phyloP scores from a whole-genome alignment of 1,140 invertebrate genomes.

The Chionoecetes opilio region DNA sequence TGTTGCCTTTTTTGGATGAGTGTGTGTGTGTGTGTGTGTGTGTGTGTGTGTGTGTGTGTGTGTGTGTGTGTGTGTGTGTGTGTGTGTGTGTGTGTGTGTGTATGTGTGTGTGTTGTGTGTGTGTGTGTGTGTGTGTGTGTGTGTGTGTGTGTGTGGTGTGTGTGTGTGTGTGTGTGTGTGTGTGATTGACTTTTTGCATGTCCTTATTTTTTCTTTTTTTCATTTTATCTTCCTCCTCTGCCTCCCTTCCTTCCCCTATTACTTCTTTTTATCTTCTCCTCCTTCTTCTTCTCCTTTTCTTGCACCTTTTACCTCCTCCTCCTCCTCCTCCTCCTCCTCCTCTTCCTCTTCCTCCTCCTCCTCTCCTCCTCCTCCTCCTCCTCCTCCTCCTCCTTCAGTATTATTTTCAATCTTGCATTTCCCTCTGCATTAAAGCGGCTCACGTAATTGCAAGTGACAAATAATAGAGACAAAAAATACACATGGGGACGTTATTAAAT shows the following conservation, averaged over 20 bases:
- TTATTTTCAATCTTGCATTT: slow-evolving; percentile 30
- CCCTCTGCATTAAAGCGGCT: background rate
- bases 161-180: too few species aligned
- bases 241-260: background rate
- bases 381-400: background rate
- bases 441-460: background rate
- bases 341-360: background rate
- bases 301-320: background rate
- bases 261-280: background rate
- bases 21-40: slow-evolving; percentile 27
- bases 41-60: slow-evolving; percentile 27
- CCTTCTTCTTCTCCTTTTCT: background rate
- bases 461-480: background rate
- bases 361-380: slow-evolving; percentile 14
- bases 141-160: too few species aligned
- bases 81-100: background rate
- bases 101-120: too few species aligned
- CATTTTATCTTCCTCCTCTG: background rate
- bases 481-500: background rate
- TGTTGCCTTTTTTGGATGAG: background rate
- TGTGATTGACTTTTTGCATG: too few species aligned
- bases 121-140: too few species aligned
- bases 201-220: background rate
- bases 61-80: slow-evolving; percentile 19
- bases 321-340: background rate